Percentiles rank a stretch among this genome's conserved stretches.
phyloP scores from a whole-genome alignment of 2,888 invertebrate species.

The Calliopum simillimum region DNA sequence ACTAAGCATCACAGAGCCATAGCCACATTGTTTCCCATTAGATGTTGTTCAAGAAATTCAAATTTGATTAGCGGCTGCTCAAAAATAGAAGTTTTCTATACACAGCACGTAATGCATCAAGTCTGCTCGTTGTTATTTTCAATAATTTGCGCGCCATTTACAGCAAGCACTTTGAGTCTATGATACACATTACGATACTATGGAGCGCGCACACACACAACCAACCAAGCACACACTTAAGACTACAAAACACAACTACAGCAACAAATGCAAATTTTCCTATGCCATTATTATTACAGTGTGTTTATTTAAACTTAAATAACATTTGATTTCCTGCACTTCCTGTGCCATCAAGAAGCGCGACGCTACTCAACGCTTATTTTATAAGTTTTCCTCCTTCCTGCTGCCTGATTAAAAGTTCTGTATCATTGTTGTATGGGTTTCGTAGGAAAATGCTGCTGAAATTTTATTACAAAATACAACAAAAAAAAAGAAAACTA shows the following conservation, averaged over 20 bases:
- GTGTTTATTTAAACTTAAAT: conserved; percentile 24
- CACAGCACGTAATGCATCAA: too few relatives aligned
- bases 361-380: neutral
- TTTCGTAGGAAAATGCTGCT: too few relatives aligned
- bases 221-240: neutral
- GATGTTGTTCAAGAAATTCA: too few relatives aligned
- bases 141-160: neutral
- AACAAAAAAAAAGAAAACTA: too few relatives aligned
- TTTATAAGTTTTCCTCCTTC: too few relatives aligned
- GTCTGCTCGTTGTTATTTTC: neutral
- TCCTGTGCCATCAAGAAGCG: neutral
- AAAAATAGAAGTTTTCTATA: too few relatives aligned
- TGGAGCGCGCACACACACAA: neutral
- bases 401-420: too few relatives aligned
- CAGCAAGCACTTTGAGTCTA: neutral
- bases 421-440: too few relatives aligned
- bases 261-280: conserved; percentile 22
- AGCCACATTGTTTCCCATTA: too few relatives aligned
- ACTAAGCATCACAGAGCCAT: too few relatives aligned
- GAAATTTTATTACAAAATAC: too few relatives aligned
- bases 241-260: neutral
- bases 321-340: conserved; percentile 20
- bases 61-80: too few relatives aligned
- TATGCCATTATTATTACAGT: conserved; percentile 20
- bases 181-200: neutral